Conservation (phyloP, 2,113 vertebrate species). For the Heterotis niloticus region DNA sequence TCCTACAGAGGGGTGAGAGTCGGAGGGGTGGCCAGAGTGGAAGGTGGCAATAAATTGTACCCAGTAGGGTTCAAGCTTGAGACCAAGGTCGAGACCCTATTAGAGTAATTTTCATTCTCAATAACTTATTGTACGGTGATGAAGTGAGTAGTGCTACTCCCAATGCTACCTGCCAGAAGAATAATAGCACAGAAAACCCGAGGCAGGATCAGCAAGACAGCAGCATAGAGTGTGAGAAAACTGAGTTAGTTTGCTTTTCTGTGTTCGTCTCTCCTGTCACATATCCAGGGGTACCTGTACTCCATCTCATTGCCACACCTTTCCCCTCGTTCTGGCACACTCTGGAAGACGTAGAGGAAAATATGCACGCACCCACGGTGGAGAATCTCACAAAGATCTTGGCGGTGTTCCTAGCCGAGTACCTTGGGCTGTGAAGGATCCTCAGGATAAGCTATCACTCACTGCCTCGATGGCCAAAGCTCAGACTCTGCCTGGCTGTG, state of each 20-base stretch:
- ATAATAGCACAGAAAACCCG: too few relatives aligned
- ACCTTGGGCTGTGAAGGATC: conserved; percentile 64
- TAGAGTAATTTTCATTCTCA: too few relatives aligned
- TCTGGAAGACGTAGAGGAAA: conserved; percentile 70
- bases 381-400: conserved; percentile 80
- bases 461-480: neutral
- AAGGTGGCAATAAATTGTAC: too few relatives aligned
- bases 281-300: conserved; percentile 69
- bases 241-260: neutral
- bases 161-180: too few relatives aligned
- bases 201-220: too few relatives aligned
- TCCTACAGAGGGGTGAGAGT: conserved; percentile 71
- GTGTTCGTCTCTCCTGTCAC: neutral
- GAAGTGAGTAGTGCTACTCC: too few relatives aligned
- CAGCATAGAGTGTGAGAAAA: neutral
- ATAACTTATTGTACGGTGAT: too few relatives aligned
- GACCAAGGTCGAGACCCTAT: too few relatives aligned
- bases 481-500: neutral
- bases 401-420: conserved; percentile 74
- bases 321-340: conserved; percentile 88
- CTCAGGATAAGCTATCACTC: neutral
- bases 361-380: conserved; percentile 75
- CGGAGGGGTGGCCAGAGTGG: too few relatives aligned
- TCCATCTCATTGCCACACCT: conserved; percentile 82
- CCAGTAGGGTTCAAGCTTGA: too few relatives aligned